A percentile compares a stretch with the other conserved stretches of the same genome.
Conservation (phyloP, 2,113 vertebrate species). For the Myotis davidii region DNA sequence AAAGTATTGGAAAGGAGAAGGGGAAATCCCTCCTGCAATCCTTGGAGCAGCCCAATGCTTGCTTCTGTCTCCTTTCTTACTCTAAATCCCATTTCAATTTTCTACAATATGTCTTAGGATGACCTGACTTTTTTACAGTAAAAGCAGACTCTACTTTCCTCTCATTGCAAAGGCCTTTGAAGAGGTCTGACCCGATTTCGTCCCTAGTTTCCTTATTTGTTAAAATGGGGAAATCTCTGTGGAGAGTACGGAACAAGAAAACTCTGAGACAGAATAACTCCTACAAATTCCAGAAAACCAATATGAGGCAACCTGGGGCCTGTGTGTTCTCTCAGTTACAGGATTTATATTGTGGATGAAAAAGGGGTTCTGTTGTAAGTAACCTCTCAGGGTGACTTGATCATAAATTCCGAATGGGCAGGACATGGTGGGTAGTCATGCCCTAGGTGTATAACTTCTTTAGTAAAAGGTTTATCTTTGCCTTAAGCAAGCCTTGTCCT, state of each 20-base stretch:
- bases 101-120: background rate
- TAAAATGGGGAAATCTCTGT: slow-evolving; percentile 23
- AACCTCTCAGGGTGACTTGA: background rate
- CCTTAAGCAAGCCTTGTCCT: background rate
- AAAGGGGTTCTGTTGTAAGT: background rate
- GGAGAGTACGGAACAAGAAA: background rate
- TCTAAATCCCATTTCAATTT: background rate
- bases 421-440: background rate
- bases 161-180: background rate
- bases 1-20: background rate
- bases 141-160: background rate
- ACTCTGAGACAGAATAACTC: background rate
- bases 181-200: background rate
- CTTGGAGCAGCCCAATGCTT: background rate
- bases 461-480: background rate
- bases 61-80: background rate
- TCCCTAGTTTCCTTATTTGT: slow-evolving; percentile 15
- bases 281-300: background rate
- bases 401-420: background rate
- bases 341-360: background rate
- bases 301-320: background rate
- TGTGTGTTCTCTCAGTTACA: background rate
- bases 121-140: background rate
- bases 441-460: background rate
- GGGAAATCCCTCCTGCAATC: background rate